Evolutionary conservation across 1,140 invertebrate genomes (phyloP).

Genomic region (Eciton burchellii): DNA sequence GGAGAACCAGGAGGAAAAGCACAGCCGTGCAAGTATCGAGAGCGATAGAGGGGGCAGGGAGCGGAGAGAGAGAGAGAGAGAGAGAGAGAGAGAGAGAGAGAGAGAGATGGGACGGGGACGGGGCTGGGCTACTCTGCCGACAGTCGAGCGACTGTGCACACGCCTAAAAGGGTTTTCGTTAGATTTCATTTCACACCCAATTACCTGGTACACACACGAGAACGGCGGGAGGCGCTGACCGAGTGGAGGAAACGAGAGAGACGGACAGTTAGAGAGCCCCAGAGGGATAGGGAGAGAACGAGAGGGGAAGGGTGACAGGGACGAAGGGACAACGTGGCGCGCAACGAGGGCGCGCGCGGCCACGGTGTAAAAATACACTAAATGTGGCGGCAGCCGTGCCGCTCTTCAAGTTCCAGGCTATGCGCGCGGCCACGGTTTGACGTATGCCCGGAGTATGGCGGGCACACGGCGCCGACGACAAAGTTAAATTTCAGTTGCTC

Average conservation of each 20-base stretch:
- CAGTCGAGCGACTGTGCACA: slow-evolving; percentile 82
- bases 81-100: no score
- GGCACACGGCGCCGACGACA: slow-evolving; percentile 18
- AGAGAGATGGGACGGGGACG: slow-evolving; percentile 32
- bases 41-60: slow-evolving; percentile 18
- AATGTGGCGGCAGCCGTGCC: slow-evolving; percentile 52
- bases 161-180: slow-evolving; percentile 86
- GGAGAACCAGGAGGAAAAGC: slow-evolving; percentile 56
- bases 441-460: slow-evolving; percentile 31
- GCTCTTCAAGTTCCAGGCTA: slow-evolving; percentile 43
- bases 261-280: neutral
- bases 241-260: slow-evolving; percentile 1
- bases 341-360: slow-evolving; percentile 39
- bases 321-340: slow-evolving; percentile 26
- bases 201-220: slow-evolving; percentile 79
- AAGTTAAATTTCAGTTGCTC: slow-evolving; percentile 57
- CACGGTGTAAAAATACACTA: slow-evolving; percentile 72
- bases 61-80: neutral
- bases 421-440: slow-evolving; percentile 49
- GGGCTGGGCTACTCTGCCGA: slow-evolving; percentile 70
- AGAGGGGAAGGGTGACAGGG: neutral
- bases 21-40: slow-evolving; percentile 29
- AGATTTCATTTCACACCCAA: slow-evolving; percentile 86
- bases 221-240: slow-evolving; percentile 28
- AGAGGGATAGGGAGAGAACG: neutral